phyloP scores from a whole-genome alignment of 2,797 vertebrate genomes.

The Melanotaenia maccullochi region DNA sequence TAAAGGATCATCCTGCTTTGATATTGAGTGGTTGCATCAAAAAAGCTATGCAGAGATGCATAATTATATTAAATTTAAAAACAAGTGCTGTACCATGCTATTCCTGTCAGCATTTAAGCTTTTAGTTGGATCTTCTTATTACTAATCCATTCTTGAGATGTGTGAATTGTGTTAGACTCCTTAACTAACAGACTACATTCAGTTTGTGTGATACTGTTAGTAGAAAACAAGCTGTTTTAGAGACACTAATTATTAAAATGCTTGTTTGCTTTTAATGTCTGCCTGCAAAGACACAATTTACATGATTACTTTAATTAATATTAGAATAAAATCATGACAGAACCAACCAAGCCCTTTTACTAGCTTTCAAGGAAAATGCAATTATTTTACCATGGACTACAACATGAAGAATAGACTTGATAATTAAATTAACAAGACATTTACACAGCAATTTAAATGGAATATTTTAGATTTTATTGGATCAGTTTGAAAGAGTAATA shows the following conservation, averaged over 20 bases:
- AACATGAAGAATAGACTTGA: no score
- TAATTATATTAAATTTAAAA: no score
- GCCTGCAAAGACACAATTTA: no score
- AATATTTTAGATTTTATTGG: slow-evolving; percentile 15
- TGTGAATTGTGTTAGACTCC: background rate
- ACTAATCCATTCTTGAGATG: background rate
- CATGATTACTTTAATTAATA: no score
- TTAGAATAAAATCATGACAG: no score
- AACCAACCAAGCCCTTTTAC: no score
- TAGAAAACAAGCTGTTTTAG: background rate
- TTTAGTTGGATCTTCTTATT: background rate
- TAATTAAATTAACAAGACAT: background rate
- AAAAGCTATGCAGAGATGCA: background rate
- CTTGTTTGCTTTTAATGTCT: background rate
- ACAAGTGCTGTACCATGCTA: no score
- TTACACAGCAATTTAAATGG: background rate
- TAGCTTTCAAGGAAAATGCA: no score
- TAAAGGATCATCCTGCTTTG: slow-evolving; percentile 3
- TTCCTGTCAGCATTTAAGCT: background rate
- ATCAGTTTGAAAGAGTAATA: slow-evolving; percentile 26
- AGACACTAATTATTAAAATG: background rate
- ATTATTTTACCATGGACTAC: no score
- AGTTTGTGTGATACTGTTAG: background rate
- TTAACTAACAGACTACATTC: background rate
- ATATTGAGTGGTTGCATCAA: background rate